These are phyloP conservation scores for Brachionus plicatilis DNA, from an alignment of 1,140 invertebrate genomes.

Conservation along the genomic window DNA sequence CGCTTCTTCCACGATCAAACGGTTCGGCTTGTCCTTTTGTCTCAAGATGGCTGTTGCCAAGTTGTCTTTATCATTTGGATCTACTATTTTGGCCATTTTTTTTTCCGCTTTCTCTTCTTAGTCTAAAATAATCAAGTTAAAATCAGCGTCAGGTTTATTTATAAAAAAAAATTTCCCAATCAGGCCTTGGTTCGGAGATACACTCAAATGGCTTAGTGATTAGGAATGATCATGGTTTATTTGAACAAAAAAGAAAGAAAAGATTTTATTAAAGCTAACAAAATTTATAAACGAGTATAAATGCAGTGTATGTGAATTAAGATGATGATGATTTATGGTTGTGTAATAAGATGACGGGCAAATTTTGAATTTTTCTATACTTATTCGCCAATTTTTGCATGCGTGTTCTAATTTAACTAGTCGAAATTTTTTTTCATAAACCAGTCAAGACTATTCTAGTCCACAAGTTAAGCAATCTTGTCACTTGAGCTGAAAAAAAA, in stretches of 20 bases:
- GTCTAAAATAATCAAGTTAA: neutral
- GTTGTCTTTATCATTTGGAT: slow-evolving; percentile 64
- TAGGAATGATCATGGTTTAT: neutral
- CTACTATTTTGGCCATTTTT: slow-evolving; percentile 40
- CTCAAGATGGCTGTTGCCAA: slow-evolving; percentile 95
- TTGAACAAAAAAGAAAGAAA: neutral
- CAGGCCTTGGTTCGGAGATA: neutral
- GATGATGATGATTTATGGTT: neutral
- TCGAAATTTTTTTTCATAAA: neutral
- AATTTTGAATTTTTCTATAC: slow-evolving; percentile 19
- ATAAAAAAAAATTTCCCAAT: slow-evolving; percentile 1
- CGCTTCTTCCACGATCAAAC: slow-evolving; percentile 93
- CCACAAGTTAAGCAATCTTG: neutral
- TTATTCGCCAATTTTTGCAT: neutral
- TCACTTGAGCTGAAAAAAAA: too few relatives aligned
- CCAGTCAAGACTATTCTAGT: neutral
- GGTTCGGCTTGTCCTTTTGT: slow-evolving; percentile 92
- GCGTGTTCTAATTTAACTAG: neutral
- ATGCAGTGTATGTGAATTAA: neutral
- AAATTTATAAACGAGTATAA: neutral
- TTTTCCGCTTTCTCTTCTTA: neutral
- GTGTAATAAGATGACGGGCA: slow-evolving; percentile 18
- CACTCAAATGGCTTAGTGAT: neutral
- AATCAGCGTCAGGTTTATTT: neutral
- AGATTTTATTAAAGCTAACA: neutral